These are phyloP conservation scores for Cavia porcellus DNA, from an alignment of 2,113 vertebrate genomes.

Conservation along the genomic window DNA sequence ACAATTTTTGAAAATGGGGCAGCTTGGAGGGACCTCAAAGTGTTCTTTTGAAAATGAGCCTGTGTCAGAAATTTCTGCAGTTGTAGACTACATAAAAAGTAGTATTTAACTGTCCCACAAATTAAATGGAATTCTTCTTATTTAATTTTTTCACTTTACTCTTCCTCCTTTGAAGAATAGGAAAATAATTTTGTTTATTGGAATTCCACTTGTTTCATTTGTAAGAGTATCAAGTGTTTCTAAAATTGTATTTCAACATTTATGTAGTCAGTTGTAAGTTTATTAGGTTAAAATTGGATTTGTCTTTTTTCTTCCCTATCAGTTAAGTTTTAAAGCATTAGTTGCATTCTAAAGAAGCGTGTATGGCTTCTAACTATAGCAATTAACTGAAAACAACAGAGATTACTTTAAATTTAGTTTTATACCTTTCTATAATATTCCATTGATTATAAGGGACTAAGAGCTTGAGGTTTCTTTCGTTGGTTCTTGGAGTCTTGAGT, in stretches of 20 bases:
- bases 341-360: background rate
- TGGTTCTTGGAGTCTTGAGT: background rate
- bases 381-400: background rate
- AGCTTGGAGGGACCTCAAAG: background rate
- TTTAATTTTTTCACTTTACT: background rate
- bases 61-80: background rate
- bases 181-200: conserved; percentile 46
- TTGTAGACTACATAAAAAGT: background rate
- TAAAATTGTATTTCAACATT: background rate
- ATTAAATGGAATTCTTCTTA: background rate
- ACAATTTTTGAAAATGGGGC: background rate
- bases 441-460: background rate
- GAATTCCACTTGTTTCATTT: conserved; percentile 53
- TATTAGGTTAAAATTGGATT: conserved; percentile 1
- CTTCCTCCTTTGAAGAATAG: background rate
- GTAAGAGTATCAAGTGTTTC: conserved; percentile 2
- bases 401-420: background rate
- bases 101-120: background rate
- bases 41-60: background rate
- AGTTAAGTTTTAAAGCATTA: background rate
- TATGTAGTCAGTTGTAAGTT: conserved; percentile 11
- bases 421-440: background rate
- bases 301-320: background rate
- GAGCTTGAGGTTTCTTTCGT: background rate
- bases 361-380: background rate